phyloP scores from a whole-genome alignment of 2,797 vertebrate genomes.

The Neosilurus mollespiculum region DNA sequence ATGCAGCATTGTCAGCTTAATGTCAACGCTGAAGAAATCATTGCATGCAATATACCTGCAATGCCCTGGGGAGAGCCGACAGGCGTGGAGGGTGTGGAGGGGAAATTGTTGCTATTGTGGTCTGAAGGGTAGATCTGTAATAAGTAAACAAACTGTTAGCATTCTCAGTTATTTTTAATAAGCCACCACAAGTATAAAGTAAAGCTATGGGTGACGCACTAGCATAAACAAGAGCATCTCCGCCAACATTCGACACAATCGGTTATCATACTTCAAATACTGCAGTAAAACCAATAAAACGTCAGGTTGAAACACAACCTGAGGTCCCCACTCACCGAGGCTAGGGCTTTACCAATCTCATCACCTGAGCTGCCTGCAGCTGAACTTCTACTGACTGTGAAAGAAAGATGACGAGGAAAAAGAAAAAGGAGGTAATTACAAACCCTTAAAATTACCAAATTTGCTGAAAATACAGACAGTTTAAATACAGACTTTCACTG shows the following conservation, averaged over 20 bases:
- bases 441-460: not conserved
- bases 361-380: conserved; percentile 94
- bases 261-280: conserved; percentile 3
- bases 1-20: no score
- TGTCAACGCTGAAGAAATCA: not conserved
- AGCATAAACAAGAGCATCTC: not conserved
- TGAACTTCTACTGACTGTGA: conserved; percentile 84
- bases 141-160: conserved; percentile 15
- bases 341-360: conserved; percentile 96
- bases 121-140: conserved; percentile 96
- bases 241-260: not conserved
- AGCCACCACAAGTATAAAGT: not conserved
- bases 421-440: not conserved
- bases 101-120: conserved; percentile 96
- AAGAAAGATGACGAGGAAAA: not conserved
- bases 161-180: not conserved
- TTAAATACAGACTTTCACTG: not conserved
- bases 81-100: conserved; percentile 91
- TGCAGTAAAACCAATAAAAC: not conserved
- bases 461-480: not conserved
- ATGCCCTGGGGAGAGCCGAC: conserved; percentile 95
- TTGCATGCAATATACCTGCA: conserved; percentile 74
- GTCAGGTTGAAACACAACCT: conserved; percentile 1
- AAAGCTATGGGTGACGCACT: not conserved
- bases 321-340: conserved; percentile 82